A percentile compares a stretch with the other conserved stretches of the same genome.
phyloP scores from a whole-genome alignment of 2,888 invertebrate species.

The Cheilosia vernalis region DNA sequence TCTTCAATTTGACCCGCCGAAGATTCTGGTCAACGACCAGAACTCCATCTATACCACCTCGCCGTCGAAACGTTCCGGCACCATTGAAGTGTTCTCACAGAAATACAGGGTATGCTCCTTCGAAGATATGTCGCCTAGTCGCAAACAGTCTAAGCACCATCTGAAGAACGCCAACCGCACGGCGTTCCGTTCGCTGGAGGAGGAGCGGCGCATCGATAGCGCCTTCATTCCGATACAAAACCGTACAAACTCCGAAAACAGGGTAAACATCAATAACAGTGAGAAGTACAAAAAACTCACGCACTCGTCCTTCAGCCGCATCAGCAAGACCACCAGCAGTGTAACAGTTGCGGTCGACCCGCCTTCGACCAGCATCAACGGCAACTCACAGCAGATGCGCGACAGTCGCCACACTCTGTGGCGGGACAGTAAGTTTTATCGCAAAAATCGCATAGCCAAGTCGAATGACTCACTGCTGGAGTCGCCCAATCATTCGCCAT shows the following conservation, averaged over 20 bases:
- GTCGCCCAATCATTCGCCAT: slow-evolving; percentile 79
- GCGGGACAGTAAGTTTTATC: slow-evolving; percentile 83
- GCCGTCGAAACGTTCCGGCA: slow-evolving; percentile 83
- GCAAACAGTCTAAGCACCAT: slow-evolving; percentile 78
- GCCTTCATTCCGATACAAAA: slow-evolving; percentile 83
- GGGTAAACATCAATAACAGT: slow-evolving; percentile 82
- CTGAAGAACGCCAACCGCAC: slow-evolving; percentile 82
- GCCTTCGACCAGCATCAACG: slow-evolving; percentile 49
- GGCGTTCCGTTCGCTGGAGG: slow-evolving; percentile 83
- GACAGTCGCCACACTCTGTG: slow-evolving; percentile 81
- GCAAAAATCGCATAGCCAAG: slow-evolving; percentile 83
- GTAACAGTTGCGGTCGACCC: slow-evolving; percentile 76
- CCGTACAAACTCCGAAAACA: slow-evolving; percentile 82
- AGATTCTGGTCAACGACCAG: slow-evolving; percentile 83
- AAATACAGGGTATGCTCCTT: slow-evolving; percentile 83
- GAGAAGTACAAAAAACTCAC: slow-evolving; percentile 83
- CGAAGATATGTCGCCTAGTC: slow-evolving; percentile 83
- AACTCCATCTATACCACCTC: slow-evolving; percentile 83
- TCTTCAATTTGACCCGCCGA: slow-evolving; percentile 83
- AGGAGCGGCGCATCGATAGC: slow-evolving; percentile 83
- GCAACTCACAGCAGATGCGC: slow-evolving; percentile 76
- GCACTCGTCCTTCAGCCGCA: slow-evolving; percentile 82
- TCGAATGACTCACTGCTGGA: slow-evolving; percentile 83
- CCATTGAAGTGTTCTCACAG: slow-evolving; percentile 83
- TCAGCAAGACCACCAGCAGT: slow-evolving; percentile 81